Percentiles rank a stretch among this genome's conserved stretches.
Evolutionary conservation across 2,797 vertebrate species (phyloP).

Genomic region (Danionella dracula): DNA sequence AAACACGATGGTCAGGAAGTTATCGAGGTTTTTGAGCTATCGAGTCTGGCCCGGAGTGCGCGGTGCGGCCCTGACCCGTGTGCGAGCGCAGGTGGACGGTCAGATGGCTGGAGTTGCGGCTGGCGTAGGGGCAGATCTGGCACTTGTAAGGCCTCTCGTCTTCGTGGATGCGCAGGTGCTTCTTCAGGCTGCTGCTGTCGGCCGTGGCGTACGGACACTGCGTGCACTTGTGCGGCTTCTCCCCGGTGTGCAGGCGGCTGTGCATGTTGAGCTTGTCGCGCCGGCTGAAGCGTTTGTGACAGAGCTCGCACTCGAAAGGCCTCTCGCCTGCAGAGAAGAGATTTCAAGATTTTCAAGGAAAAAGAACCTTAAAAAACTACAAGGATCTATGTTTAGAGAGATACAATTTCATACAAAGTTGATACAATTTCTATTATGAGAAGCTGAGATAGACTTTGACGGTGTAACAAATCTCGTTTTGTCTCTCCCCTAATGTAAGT

Average conservation of each 20-base stretch:
- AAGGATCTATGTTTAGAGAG: no score
- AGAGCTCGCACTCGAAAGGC: slow-evolving; percentile 92
- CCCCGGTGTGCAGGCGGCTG: slow-evolving; percentile 89
- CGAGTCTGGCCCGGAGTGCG: no score
- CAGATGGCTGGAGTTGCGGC: slow-evolving; percentile 97
- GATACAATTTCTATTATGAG: no score
- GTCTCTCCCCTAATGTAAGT: no score
- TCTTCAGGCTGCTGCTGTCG: slow-evolving; percentile 96
- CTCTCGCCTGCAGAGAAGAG: slow-evolving; percentile 80
- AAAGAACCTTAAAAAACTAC: no score
- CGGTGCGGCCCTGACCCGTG: slow-evolving; percentile 78
- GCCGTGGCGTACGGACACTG: slow-evolving; percentile 88
- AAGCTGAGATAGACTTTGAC: no score
- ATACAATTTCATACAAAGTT: no score
- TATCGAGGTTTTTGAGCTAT: no score
- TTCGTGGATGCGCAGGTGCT: slow-evolving; percentile 92
- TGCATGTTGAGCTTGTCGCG: slow-evolving; percentile 97
- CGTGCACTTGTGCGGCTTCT: slow-evolving; percentile 95
- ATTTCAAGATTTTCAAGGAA: neutral
- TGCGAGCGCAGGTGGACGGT: slow-evolving; percentile 95
- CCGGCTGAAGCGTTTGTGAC: slow-evolving; percentile 90
- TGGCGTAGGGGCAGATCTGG: slow-evolving; percentile 96
- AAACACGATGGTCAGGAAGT: no score
- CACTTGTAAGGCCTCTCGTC: slow-evolving; percentile 97
- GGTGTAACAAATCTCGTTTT: no score